Conservation (phyloP, 2,797 vertebrate genomes). For the Lepilemur septentrionalis region DNA sequence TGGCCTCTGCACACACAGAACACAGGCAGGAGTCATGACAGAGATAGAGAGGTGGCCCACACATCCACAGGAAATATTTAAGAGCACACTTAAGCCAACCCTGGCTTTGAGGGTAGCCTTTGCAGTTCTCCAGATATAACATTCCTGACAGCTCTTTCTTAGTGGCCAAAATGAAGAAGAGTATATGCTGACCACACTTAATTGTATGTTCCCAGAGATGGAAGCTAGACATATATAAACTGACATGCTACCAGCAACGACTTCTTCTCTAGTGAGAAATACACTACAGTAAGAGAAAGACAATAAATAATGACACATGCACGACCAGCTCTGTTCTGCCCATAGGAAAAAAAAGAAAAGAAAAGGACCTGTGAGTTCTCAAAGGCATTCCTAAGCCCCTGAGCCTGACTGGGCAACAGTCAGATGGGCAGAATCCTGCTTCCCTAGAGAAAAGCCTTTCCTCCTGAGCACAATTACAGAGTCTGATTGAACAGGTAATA, state of each 20-base stretch:
- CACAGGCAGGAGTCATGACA: not conserved
- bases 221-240: not conserved
- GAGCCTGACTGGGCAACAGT: not conserved
- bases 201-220: not conserved
- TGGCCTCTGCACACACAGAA: not conserved
- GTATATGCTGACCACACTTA: not conserved
- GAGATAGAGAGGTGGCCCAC: not conserved
- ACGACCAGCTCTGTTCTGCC: not conserved
- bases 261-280: not conserved
- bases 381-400: not conserved
- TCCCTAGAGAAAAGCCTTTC: not conserved
- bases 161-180: not conserved
- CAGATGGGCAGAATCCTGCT: not conserved
- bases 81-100: not conserved
- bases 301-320: not conserved
- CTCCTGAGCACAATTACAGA: not conserved
- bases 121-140: not conserved
- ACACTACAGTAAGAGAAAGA: not conserved
- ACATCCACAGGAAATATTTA: not conserved
- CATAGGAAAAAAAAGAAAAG: fast-evolving
- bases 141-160: not conserved
- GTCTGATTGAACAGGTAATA: not conserved
- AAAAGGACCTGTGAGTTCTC: not conserved
- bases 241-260: not conserved
- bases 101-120: not conserved